Conservation (phyloP, 1,140 invertebrate species). For the Trichonephila inaurata region DNA sequence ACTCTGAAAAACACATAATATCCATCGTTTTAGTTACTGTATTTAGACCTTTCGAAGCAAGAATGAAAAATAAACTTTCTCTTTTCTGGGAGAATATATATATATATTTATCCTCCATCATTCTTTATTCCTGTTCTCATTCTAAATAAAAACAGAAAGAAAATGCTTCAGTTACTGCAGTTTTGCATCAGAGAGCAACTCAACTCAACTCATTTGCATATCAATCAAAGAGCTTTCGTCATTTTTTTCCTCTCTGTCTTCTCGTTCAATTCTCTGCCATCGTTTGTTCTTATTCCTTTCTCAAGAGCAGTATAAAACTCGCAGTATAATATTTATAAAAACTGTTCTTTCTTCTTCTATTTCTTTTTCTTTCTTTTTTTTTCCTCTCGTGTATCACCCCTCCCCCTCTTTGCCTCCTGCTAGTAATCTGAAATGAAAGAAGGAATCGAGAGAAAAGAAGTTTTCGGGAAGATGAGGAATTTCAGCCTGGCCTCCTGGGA, state of each 20-base stretch:
- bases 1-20: neutral
- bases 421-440: slow-evolving; percentile 54
- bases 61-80: slow-evolving; percentile 45
- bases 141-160: slow-evolving; percentile 56
- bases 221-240: slow-evolving; percentile 75
- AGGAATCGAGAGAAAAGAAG: neutral
- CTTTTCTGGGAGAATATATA: slow-evolving; percentile 1
- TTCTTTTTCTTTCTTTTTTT: neutral
- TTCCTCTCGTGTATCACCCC: neutral
- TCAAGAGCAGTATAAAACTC: slow-evolving; percentile 39
- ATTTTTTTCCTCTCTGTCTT: slow-evolving; percentile 49
- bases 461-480: slow-evolving; percentile 62
- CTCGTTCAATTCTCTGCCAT: neutral
- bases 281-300: slow-evolving; percentile 61
- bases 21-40: slow-evolving; percentile 44
- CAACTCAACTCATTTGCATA: slow-evolving; percentile 72
- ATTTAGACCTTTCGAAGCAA: slow-evolving; percentile 29
- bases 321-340: slow-evolving; percentile 71
- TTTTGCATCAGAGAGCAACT: slow-evolving; percentile 58
- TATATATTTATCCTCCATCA: neutral
- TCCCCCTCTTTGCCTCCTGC: neutral
- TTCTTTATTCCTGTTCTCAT: slow-evolving; percentile 24
- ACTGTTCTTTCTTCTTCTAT: slow-evolving; percentile 14
- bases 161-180: slow-evolving; percentile 55
- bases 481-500: slow-evolving; percentile 50